Percentiles rank a stretch among this genome's conserved stretches.
Evolutionary conservation across 2,113 vertebrate genomes (phyloP).

Genomic region (Strix aluco): DNA sequence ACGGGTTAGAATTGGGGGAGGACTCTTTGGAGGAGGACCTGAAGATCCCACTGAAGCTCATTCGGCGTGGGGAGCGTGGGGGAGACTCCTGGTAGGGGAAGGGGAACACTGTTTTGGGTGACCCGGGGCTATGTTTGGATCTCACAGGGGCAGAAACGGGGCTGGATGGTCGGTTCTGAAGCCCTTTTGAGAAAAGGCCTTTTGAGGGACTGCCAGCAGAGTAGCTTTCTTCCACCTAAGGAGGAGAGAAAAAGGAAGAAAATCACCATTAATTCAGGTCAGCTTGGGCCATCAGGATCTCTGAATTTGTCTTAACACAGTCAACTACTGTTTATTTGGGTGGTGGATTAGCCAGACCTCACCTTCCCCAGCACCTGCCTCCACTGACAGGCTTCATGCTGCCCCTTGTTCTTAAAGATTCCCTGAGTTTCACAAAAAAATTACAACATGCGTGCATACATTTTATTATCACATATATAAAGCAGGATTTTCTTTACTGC

Average conservation of each 20-base stretch:
- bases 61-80: slow-evolving; percentile 85
- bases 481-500: neutral
- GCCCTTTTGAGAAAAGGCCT: slow-evolving; percentile 83
- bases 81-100: slow-evolving; percentile 87
- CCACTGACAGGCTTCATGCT: neutral
- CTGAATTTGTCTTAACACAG: neutral
- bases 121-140: slow-evolving; percentile 81
- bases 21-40: slow-evolving; percentile 89
- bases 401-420: neutral
- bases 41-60: slow-evolving; percentile 95
- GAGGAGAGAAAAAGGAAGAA: neutral
- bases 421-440: neutral
- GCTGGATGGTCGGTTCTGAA: slow-evolving; percentile 83
- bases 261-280: neutral
- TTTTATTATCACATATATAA: neutral
- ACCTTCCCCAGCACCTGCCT: neutral
- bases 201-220: slow-evolving; percentile 82
- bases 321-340: neutral
- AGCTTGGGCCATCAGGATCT: neutral
- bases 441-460: neutral
- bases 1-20: slow-evolving; percentile 78
- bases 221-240: slow-evolving; percentile 80
- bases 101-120: slow-evolving; percentile 87
- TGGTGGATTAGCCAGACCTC: neutral
- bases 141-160: slow-evolving; percentile 85